Conservation (phyloP, 2,113 vertebrate species). For the Romanogobio albipinnatus region DNA sequence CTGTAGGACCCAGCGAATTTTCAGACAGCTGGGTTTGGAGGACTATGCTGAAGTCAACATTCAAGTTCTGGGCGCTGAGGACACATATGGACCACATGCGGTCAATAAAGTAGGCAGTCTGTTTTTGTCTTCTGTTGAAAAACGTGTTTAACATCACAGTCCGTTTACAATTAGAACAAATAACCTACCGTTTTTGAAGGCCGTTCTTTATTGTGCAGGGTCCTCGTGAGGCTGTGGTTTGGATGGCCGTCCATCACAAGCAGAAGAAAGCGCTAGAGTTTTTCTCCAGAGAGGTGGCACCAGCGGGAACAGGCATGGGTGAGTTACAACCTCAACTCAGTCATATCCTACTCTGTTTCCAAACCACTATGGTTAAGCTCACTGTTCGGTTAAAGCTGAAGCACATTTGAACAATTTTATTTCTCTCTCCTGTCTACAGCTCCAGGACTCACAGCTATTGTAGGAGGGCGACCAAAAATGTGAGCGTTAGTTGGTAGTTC, state of each 20-base stretch:
- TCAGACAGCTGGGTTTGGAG: conserved; percentile 78
- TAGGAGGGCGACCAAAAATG: conserved; percentile 82
- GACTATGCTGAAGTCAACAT: conserved; percentile 84
- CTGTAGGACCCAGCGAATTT: conserved; percentile 80
- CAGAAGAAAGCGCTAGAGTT: conserved; percentile 83
- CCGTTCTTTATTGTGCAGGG: conserved; percentile 61
- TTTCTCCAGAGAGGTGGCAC: conserved; percentile 83
- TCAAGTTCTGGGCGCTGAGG: conserved; percentile 85
- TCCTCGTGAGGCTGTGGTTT: conserved; percentile 81
- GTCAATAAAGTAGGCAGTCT: conserved; percentile 64
- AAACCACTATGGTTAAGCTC: neutral
- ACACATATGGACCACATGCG: conserved; percentile 82
- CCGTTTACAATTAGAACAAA: neutral
- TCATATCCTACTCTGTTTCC: neutral
- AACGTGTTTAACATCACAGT: neutral
- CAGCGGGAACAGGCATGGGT: conserved; percentile 88
- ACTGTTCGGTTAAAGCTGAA: neutral
- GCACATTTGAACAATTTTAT: neutral
- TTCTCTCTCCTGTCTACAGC: conserved; percentile 63
- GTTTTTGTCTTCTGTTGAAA: neutral
- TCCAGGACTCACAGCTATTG: conserved; percentile 80
- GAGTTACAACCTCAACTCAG: conserved; percentile 20
- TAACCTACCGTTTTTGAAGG: neutral
- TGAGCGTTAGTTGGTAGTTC: conserved; percentile 65
- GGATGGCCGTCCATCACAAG: conserved; percentile 84